Evolutionary conservation across 2,888 invertebrate genomes (phyloP), one percentile per base, ranked within the genome.

Genomic region (Thymelicus sylvestris): DNA sequence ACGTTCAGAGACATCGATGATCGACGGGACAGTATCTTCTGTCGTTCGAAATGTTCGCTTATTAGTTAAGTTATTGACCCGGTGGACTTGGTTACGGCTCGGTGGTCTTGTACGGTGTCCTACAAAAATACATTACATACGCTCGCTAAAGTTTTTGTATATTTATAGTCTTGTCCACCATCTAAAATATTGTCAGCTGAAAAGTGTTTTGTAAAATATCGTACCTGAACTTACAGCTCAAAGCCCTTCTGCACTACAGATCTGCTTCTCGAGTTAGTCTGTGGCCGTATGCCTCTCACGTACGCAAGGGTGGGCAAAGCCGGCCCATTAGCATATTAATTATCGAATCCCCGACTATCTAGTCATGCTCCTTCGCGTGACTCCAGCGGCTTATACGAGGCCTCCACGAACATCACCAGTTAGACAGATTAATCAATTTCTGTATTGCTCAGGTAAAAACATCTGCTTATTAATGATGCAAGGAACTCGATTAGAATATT

Each of bases 321-420:
- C 81, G 81, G 77, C 79, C 84, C 83, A 91, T 91, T 91, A 88
- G 86, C 91, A 91, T 91, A 91, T 89, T 91, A 89, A 91, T 91
- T 87, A 91, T 87, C 83, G 85, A 88, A 86, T 84, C 85, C 83
- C 81, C 78, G 77, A 81, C 80, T 78, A 83, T 85, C 83, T 81
- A 81, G 84, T 81, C 81, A 84, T 65, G 64, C 59, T 63, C 57
- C 69, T 70, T 88, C 82, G 88, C 87, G 86, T 88, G 87, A 82
- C 84, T 63, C 63, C 61, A 39, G 39, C 38, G 31, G 64, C 65
- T 64, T 80, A 72, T 71, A 72, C 71, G 73, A 73, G 72, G 74
- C 74, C 71, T 64, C 66, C 52, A 41, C 60, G 65, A 71, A 66
- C 66, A 71, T 71, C 66, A 71, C 88, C 89, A 88, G 63, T 74